phyloP scores from a whole-genome alignment of 2,113 vertebrate genomes.

The Vulpes ferrilata region DNA sequence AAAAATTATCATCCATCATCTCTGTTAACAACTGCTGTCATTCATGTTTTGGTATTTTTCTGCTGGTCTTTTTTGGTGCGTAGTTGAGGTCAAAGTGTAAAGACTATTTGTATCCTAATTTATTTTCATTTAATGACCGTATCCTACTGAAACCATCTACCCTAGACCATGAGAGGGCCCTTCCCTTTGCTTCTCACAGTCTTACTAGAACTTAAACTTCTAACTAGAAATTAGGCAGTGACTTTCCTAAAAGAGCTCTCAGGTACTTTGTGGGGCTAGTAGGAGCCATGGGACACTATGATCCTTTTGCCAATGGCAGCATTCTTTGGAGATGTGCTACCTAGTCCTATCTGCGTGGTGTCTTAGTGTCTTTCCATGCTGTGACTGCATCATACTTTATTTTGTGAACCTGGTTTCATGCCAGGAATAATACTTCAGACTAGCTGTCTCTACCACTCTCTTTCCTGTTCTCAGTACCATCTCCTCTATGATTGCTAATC shows the following conservation, averaged over 20 bases:
- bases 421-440: not conserved
- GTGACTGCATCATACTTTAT: conserved; percentile 36
- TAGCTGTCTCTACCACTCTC: not conserved
- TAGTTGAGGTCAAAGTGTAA: conserved; percentile 20
- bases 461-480: not conserved
- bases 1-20: not conserved
- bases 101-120: not conserved
- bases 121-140: not conserved
- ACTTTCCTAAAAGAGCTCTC: conserved; percentile 43
- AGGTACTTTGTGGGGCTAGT: not conserved
- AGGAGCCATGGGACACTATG: not conserved
- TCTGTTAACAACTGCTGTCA: conserved; percentile 2
- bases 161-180: not conserved
- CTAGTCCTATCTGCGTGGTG: not conserved
- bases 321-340: conserved; percentile 25
- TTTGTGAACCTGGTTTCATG: conserved; percentile 46
- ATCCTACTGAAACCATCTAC: not conserved
- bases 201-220: conserved; percentile 23
- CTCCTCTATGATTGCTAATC: not conserved
- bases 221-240: not conserved
- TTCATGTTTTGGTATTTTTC: conserved; percentile 49
- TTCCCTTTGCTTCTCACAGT: conserved; percentile 31
- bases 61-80: not conserved
- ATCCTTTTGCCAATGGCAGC: not conserved
- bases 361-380: not conserved